Evolutionary conservation across 2,888 invertebrate genomes (phyloP), one percentile per base, ranked within the genome.

Genomic region (Ichneumon xanthorius): DNA sequence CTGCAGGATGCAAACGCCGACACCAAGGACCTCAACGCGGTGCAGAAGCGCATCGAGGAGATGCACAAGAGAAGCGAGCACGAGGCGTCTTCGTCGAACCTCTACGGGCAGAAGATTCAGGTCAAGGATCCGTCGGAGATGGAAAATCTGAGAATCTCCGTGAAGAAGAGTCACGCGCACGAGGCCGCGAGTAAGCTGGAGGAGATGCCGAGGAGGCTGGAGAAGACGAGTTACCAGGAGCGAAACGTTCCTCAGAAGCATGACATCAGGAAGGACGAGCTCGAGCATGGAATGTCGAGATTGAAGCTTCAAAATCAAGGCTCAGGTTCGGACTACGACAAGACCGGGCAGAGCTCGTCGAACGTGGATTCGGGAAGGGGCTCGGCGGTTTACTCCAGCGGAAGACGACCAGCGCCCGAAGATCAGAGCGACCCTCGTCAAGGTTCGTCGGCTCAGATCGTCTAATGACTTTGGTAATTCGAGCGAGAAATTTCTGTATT

Each of bases 361-460:
- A 97, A 97, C 92, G 96, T 96, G 30, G 97, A 97, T 93, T 97
- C 97, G 0, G 97, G 97, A 22, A 95, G 97, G 88, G 97, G 97
- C n/a, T 97, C 97, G 92, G 97, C 97, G 6, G 97, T 97, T 65
- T 97, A 97, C 93, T 97, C 97, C 55, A 97, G 97, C 90, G 97
- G 97, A 2, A 94, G 96, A 86, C 94, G 96, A 89, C 96, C 96
- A 61, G 92, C 92, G 71, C 95, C 94, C 33, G 95, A 95, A 87
- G 94, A 92, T 90, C 93, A 88, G 84, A 91, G 87, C 71, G 88
- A 91, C 72, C 89, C 91, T 14, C 63, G 63, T 7, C 93, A 92
- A 90, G 93, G 94, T 93, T 88, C 73, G 87, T 86, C 26, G 14
- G 26, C 11, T 48, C 16, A 0, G 4, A 16, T 16, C 45, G 16